Base-by-base conservation (phyloP, 2,888 invertebrate species). In the Chirona hameri region DNA sequence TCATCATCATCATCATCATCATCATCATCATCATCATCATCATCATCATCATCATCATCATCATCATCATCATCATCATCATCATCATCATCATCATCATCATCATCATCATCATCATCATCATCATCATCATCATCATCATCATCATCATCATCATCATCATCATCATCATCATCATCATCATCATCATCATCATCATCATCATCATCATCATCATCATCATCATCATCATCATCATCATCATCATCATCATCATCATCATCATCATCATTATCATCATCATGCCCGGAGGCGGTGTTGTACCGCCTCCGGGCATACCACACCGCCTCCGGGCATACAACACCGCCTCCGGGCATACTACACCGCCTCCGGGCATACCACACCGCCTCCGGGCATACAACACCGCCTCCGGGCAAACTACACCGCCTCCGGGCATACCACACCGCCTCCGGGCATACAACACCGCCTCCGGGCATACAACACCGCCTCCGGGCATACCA, bases 11-110 rank as follows among this genome's bases (percentile, higher is more conserved):
- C 10, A 69, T 69, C 29, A 69, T 69, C 29, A 69, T 69, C 29
- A 69, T 69, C 29, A 69, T 69, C 29, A 69, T 69, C 29, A 69
- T 69, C 29, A 69, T 69, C 29, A 69, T 69, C 29, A 69, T 69
- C 29, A 69, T 69, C 29, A 69, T 69, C 29, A 69, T 69, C 10
- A 10, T 69, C 29, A 69, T 69, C 29, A 10, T 69, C 29, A 10
- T 69, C 29, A 69, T 69, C 29, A 10, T 69, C 3, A 69, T 69
- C 10, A 10, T 69, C 29, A 69, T 69, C 29, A 10, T 69, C 29
- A 10, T 69, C 29, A 69, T 69, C 29, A 10, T 69, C 3, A 69
- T 69, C 10, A 10, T 69, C 29, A 69, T 69, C 29, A 10, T 69
- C 29, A 10, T 69, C 29, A 69, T 69, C 29, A 10, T 69, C 3